Evolutionary conservation across 2,113 vertebrate species (phyloP), one percentile per base, ranked within the genome.

Genomic region (Dipodomys spectabilis): DNA sequence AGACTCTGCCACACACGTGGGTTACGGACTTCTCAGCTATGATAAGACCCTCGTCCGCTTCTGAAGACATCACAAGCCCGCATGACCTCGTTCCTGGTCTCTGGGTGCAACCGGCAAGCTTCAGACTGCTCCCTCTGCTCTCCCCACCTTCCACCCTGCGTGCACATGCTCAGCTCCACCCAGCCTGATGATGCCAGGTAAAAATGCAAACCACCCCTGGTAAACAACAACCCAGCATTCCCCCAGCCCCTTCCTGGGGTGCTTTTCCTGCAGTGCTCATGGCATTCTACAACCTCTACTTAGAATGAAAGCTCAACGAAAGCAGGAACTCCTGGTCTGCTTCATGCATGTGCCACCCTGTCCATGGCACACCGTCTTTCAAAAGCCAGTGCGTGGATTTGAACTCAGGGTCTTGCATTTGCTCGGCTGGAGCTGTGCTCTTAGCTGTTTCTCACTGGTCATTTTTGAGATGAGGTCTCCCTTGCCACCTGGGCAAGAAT

Each of bases 11-110:
- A 69, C 9, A 0, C 35, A 39, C 57, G 15, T 57, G 53, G 12
- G 53, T 57, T 49, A 25, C 5, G 3, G 20, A 62, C 32, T 64
- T 44, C 62, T 91, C 28, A 20, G 30, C 84, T 22, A 7, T 23
- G 44, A 49, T 15, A 7, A 18, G 19, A 22, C 62, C 20, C 27
- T 30, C 0, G 16, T 16, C 15, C 15, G 2, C 35, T 28, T 39
- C 20, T 13, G 65, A 7, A n/a, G 53, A 32, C 20, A 57, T 0
- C 18, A 23, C 0, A 7, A 6, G 67, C 53, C 22, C 1, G 0
- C 5, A n/a, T 27, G n/a, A 20, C 57, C 25, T 20, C 32, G 74
- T 65, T 4, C 20, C 49, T 39, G 28, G 44, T 45, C 28, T 72
- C 39, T 15, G 10, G 18, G 78, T 10, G 16, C 71, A 73, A 8